These are phyloP conservation scores for Cantharis rufa DNA, from an alignment of 2,888 invertebrate species.

Conservation along the genomic window DNA sequence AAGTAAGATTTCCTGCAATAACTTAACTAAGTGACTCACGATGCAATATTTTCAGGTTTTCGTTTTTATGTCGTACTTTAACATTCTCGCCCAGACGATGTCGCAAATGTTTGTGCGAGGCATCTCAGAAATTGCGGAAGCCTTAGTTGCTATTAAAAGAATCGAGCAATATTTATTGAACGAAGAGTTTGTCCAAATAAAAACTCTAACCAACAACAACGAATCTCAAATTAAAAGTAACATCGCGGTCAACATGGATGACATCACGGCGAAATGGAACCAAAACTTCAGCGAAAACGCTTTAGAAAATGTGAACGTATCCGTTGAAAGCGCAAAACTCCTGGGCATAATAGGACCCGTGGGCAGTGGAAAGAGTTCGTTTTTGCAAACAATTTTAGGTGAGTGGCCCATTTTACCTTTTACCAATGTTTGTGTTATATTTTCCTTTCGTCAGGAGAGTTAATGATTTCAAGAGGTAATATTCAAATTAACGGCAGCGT, in stretches of 20 bases:
- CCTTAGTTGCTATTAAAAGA: slow-evolving; percentile 55
- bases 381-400: slow-evolving; percentile 73
- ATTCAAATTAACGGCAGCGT: slow-evolving; percentile 66
- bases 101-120: slow-evolving; percentile 61
- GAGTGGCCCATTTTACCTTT: slow-evolving; percentile 62
- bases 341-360: slow-evolving; percentile 63
- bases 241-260: slow-evolving; percentile 42
- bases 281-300: slow-evolving; percentile 45
- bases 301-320: slow-evolving; percentile 45
- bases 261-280: slow-evolving; percentile 52
- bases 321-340: slow-evolving; percentile 49
- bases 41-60: slow-evolving; percentile 53
- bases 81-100: slow-evolving; percentile 61
- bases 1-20: slow-evolving; percentile 56
- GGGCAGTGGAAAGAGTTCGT: slow-evolving; percentile 68
- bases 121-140: slow-evolving; percentile 57
- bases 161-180: slow-evolving; percentile 52
- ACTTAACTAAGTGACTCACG: background rate
- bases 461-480: slow-evolving; percentile 63
- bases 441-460: slow-evolving; percentile 60
- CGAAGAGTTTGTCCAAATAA: slow-evolving; percentile 45
- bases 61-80: slow-evolving; percentile 62
- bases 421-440: background rate
- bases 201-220: slow-evolving; percentile 40
- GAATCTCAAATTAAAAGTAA: slow-evolving; percentile 37